Evolutionary conservation across 2,797 vertebrate genomes (phyloP).

Genomic region (Menidia menidia): DNA sequence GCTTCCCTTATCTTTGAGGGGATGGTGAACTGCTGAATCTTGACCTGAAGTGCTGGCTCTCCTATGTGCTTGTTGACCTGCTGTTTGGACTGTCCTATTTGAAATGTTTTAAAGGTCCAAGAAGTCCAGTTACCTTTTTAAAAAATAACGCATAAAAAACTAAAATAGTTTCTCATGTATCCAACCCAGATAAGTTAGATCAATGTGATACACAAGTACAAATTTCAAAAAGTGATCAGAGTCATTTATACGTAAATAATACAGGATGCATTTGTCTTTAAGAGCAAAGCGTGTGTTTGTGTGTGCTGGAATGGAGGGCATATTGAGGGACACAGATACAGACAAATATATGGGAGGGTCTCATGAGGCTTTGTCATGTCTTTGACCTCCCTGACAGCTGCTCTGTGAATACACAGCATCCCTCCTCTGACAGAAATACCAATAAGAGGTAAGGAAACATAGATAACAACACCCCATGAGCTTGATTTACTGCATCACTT

Average conservation of each 20-base stretch:
- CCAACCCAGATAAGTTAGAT: background rate
- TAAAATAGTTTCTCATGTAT: background rate
- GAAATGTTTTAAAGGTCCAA: too few relatives aligned
- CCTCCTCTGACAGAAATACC: constrained; percentile 40
- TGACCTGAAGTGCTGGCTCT: too few relatives aligned
- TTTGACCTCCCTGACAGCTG: constrained; percentile 60
- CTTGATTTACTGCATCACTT: constrained; percentile 58
- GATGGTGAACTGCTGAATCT: too few relatives aligned
- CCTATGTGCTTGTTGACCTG: too few relatives aligned
- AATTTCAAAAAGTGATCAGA: too few relatives aligned
- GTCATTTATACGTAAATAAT: background rate
- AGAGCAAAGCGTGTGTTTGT: background rate
- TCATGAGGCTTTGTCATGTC: constrained; percentile 44
- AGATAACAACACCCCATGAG: constrained; percentile 48
- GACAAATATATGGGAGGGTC: constrained; percentile 41
- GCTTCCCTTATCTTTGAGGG: too few relatives aligned
- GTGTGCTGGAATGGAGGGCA: background rate
- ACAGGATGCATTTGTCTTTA: constrained; percentile 2
- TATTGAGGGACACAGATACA: constrained; percentile 24
- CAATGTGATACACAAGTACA: background rate
- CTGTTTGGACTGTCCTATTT: too few relatives aligned
- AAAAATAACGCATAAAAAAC: background rate
- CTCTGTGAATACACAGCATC: constrained; percentile 28
- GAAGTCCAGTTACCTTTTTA: background rate
- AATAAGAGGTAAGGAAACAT: constrained; percentile 45